phyloP scores from a whole-genome alignment of 2,888 invertebrate genomes.

The Crossocerus cetratus region DNA sequence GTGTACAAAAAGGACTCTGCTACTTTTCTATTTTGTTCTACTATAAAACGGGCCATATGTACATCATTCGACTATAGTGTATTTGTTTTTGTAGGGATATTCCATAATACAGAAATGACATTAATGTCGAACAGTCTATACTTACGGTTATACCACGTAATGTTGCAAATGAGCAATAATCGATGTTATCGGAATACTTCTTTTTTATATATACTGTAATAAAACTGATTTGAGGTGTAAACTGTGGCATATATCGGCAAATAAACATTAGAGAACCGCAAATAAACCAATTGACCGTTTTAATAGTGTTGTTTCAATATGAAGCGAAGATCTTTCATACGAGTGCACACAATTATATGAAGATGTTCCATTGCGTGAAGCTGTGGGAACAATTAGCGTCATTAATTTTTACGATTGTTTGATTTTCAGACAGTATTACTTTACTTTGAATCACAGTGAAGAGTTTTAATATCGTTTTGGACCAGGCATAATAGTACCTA shows the following conservation, averaged over 20 bases:
- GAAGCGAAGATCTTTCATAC: constrained; percentile 37
- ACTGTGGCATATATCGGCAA: constrained; percentile 33
- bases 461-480: constrained; percentile 34
- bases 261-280: constrained; percentile 33
- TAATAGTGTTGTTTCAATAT: constrained; percentile 36
- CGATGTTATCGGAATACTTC: constrained; percentile 37
- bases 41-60: constrained; percentile 18
- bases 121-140: constrained; percentile 24
- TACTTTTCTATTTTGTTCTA: constrained; percentile 28
- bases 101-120: constrained; percentile 22
- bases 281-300: constrained; percentile 26
- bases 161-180: constrained; percentile 46
- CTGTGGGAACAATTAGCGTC: too few relatives aligned
- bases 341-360: constrained; percentile 18
- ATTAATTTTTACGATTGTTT: constrained; percentile 24
- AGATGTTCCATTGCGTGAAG: neutral
- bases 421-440: constrained; percentile 46
- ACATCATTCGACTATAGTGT: constrained; percentile 21
- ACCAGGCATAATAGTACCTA: constrained; percentile 27
- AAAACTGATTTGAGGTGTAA: constrained; percentile 32
- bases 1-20: constrained; percentile 24
- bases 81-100: constrained; percentile 22
- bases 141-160: constrained; percentile 42
- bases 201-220: constrained; percentile 39
- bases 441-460: constrained; percentile 27